Evolutionary conservation across 2,113 vertebrate genomes (phyloP).

Genomic region (Brevimyrus niger): DNA sequence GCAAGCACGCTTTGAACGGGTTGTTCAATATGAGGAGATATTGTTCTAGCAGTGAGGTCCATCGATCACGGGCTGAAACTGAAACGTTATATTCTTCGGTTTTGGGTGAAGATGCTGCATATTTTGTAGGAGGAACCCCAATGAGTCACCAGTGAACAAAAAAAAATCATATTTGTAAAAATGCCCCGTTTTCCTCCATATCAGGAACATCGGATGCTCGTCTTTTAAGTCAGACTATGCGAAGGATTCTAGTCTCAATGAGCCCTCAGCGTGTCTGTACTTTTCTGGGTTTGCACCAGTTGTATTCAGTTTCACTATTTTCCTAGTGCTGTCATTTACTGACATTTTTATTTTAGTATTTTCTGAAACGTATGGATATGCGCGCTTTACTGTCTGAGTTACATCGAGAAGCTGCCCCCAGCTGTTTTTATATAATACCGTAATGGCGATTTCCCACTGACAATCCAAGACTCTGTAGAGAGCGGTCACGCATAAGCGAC

Average conservation of each 20-base stretch:
- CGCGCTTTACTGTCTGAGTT: not conserved
- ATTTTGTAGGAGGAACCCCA: not conserved
- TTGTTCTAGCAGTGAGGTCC: not conserved
- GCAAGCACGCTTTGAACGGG: not conserved
- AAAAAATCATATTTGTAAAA: not conserved
- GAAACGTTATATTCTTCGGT: not conserved
- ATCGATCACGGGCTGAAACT: not conserved
- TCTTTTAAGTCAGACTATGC: not conserved
- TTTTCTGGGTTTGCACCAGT: not conserved
- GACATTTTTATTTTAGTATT: not conserved
- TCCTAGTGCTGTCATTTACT: not conserved
- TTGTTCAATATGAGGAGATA: not conserved
- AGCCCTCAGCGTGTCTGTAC: not conserved
- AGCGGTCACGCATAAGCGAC: not conserved
- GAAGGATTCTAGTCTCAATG: not conserved
- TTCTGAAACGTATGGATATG: not conserved
- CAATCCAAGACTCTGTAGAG: not conserved
- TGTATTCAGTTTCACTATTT: not conserved
- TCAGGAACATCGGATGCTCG: not conserved
- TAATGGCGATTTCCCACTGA: not conserved
- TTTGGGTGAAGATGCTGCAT: not conserved
- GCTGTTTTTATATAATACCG: not conserved
- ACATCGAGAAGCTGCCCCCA: not conserved
- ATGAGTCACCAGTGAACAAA: not conserved
- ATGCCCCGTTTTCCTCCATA: not conserved